These are phyloP conservation scores for Sphinx pinastri DNA, from an alignment of 2,888 invertebrate genomes.

Conservation along the genomic window DNA sequence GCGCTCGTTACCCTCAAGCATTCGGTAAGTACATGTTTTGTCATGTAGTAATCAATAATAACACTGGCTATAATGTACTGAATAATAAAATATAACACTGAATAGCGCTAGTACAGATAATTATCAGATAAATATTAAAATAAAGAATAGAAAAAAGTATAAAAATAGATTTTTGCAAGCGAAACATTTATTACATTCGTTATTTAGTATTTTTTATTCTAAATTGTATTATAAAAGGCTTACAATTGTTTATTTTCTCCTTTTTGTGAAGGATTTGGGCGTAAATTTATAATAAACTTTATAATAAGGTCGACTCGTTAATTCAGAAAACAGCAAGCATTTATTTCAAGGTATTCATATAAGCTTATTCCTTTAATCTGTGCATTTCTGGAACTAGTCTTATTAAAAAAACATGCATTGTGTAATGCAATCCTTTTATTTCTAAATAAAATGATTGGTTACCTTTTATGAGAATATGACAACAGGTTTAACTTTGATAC, in stretches of 20 bases:
- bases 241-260: slow-evolving; percentile 1
- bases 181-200: not conserved
- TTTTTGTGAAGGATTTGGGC: not conserved
- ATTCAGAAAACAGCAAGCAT: not conserved
- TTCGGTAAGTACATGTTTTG: not conserved
- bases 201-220: not conserved
- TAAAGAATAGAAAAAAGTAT: no score
- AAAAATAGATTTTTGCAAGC: no score
- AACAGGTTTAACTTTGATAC: not conserved
- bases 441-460: not conserved
- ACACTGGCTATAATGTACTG: no score
- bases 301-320: not conserved
- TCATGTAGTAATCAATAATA: no score
- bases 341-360: not conserved
- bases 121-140: no score
- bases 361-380: not conserved
- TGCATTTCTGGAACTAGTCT: not conserved
- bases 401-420: no score
- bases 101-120: no score
- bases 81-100: no score
- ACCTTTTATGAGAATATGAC: not conserved
- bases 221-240: not conserved
- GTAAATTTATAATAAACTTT: not conserved
- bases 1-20: no score
- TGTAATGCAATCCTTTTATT: not conserved